These are phyloP conservation scores for Ectemnius cavifrons DNA, from an alignment of 2,888 invertebrate species.

Conservation along the genomic window DNA sequence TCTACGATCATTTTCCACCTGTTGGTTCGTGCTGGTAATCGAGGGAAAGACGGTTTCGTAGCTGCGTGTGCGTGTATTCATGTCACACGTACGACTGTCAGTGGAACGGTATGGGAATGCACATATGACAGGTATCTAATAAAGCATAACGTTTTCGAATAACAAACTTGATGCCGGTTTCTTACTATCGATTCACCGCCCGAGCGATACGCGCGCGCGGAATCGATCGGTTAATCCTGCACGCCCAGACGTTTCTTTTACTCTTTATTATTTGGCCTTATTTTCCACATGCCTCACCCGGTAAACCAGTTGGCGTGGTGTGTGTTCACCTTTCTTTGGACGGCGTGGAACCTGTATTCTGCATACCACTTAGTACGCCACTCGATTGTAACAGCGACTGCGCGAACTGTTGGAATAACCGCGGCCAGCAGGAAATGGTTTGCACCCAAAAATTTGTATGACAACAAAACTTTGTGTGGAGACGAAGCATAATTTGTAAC, in stretches of 20 bases:
- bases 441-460: too few relatives aligned
- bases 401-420: constrained; percentile 44
- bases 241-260: constrained; percentile 32
- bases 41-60: too few relatives aligned
- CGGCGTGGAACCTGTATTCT: constrained; percentile 51
- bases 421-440: constrained; percentile 6
- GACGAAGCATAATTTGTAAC: too few relatives aligned
- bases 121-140: too few relatives aligned
- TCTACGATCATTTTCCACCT: too few relatives aligned
- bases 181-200: not conserved
- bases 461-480: too few relatives aligned
- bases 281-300: constrained; percentile 57
- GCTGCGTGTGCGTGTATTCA: too few relatives aligned
- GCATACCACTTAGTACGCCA: constrained; percentile 48
- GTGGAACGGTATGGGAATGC: too few relatives aligned
- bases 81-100: too few relatives aligned
- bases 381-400: constrained; percentile 44
- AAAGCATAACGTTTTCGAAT: too few relatives aligned
- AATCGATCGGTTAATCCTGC: constrained; percentile 33
- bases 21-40: too few relatives aligned
- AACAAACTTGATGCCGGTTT: not conserved
- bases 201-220: not conserved
- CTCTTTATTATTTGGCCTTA: constrained; percentile 56
- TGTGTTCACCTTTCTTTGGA: constrained; percentile 52
- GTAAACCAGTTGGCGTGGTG: constrained; percentile 52